phyloP scores from a whole-genome alignment of 2,888 invertebrate species.

The Tineola bisselliella region DNA sequence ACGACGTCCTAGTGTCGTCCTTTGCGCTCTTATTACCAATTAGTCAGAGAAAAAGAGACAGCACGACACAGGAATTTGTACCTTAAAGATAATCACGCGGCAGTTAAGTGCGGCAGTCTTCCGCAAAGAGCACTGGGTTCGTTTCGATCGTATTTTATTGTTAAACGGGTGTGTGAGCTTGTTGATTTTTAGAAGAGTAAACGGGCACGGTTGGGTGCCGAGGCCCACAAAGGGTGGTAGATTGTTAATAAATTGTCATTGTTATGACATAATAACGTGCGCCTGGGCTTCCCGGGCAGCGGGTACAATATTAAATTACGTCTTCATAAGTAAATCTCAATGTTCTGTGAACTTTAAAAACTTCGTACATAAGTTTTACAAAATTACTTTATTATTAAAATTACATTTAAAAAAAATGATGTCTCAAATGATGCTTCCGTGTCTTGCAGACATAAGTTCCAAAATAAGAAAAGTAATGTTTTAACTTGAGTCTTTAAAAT shows the following conservation, averaged over 20 bases:
- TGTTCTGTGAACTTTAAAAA: not conserved
- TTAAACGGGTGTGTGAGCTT: constrained; percentile 31
- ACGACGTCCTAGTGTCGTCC: constrained; percentile 37
- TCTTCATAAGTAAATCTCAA: not conserved
- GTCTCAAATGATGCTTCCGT: too few species aligned
- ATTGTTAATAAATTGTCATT: constrained; percentile 46
- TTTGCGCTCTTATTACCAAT: constrained; percentile 24
- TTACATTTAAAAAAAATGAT: too few species aligned
- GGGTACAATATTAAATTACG: not conserved
- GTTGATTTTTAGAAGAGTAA: constrained; percentile 15
- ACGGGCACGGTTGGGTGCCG: constrained; percentile 24
- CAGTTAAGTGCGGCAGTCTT: constrained; percentile 40
- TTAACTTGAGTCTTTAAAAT: not conserved
- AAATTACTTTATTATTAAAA: not conserved
- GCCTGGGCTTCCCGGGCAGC: not conserved
- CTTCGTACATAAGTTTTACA: not conserved
- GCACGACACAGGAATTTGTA: constrained; percentile 23
- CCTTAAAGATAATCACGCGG: constrained; percentile 35
- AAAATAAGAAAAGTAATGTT: too few species aligned
- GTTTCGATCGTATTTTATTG: constrained; percentile 27
- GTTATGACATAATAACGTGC: constrained; percentile 27
- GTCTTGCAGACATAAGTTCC: too few species aligned
- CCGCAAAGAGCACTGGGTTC: constrained; percentile 33
- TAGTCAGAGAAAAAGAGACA: constrained; percentile 28
- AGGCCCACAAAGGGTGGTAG: constrained; percentile 29